phyloP scores from a whole-genome alignment of 1,140 invertebrate species.

The Rhyacophila brunnea region DNA sequence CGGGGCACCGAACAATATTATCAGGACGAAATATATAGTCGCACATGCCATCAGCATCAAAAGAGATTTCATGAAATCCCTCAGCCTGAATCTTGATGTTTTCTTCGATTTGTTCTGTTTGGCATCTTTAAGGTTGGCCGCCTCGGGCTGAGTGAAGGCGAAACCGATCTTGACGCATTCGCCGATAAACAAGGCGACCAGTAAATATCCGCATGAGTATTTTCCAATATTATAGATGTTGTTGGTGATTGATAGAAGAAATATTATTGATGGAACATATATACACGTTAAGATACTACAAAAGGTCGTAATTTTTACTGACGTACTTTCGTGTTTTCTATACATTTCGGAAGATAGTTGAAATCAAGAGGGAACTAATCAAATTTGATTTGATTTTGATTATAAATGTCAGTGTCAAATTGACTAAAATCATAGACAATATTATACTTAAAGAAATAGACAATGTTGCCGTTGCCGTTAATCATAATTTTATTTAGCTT shows the following conservation, averaged over 20 bases:
- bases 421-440: too few species aligned
- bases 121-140: slow-evolving; percentile 11
- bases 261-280: slow-evolving; percentile 27
- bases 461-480: too few species aligned
- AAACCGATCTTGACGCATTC: slow-evolving; percentile 37
- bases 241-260: slow-evolving; percentile 26
- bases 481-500: too few species aligned
- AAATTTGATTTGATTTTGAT: too few species aligned
- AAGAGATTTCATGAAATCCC: slow-evolving; percentile 22
- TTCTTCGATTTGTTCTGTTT: slow-evolving; percentile 15
- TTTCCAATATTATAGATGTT: slow-evolving; percentile 36
- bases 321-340: slow-evolving; percentile 12
- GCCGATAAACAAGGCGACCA: slow-evolving; percentile 28
- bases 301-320: slow-evolving; percentile 19
- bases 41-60: slow-evolving; percentile 20
- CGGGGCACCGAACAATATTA: slow-evolving; percentile 76
- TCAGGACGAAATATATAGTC: slow-evolving; percentile 34
- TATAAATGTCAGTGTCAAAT: too few species aligned
- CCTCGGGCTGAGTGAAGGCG: slow-evolving; percentile 15
- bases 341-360: slow-evolving; percentile 11
- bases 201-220: slow-evolving; percentile 33
- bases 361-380: too few species aligned
- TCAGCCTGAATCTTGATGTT: slow-evolving; percentile 7
- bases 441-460: too few species aligned
- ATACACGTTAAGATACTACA: slow-evolving; percentile 27